Conservation (phyloP, 2,113 vertebrate species). For the Perognathus longimembris region DNA sequence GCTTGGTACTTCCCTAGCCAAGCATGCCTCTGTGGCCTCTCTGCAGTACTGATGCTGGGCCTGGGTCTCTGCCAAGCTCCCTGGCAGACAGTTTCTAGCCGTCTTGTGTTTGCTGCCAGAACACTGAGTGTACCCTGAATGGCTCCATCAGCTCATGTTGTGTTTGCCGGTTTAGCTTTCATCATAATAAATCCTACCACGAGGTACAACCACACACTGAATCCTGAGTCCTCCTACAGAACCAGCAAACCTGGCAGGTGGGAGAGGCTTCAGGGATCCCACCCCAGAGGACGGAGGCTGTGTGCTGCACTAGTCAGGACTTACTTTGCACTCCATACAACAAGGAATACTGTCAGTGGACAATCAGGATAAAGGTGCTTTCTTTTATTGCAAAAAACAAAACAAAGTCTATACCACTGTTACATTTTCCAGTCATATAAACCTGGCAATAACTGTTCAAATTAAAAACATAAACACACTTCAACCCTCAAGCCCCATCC, state of each 20-base stretch:
- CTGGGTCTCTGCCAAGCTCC: not conserved
- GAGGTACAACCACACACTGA: not conserved
- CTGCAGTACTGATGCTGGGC: not conserved
- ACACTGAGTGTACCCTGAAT: not conserved
- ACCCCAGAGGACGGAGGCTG: no score
- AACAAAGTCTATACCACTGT: not conserved
- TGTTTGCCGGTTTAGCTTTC: not conserved
- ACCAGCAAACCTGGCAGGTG: not conserved
- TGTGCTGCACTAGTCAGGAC: not conserved
- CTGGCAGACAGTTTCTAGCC: not conserved
- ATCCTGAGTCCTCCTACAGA: not conserved
- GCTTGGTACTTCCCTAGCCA: not conserved
- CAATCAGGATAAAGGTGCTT: not conserved
- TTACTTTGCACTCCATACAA: not conserved
- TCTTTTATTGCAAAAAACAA: not conserved
- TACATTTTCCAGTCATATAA: not conserved
- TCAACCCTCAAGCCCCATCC: not conserved
- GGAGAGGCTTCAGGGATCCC: not conserved
- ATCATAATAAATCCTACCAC: not conserved
- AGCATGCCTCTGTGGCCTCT: not conserved
- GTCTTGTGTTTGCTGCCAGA: not conserved
- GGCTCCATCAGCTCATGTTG: not conserved
- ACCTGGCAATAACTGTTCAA: conserved; percentile 5
- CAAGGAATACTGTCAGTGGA: not conserved
- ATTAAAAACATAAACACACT: conserved; percentile 1